phyloP scores from a whole-genome alignment of 2,113 vertebrate genomes.

The Vimba vimba region DNA sequence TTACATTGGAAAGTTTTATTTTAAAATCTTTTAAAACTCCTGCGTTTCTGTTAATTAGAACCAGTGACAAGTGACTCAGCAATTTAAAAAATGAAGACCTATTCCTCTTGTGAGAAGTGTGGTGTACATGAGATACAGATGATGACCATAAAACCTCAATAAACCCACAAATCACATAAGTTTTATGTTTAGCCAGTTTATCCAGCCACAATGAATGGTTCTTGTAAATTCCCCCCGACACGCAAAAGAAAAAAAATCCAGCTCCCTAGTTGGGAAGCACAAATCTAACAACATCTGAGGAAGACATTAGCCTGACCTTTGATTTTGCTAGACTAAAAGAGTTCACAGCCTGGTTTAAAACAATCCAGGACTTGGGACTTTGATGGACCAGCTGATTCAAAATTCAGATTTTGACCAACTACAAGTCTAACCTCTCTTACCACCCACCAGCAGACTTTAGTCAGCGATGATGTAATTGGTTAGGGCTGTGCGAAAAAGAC shows the following conservation, averaged over 20 bases:
- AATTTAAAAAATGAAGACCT: not conserved
- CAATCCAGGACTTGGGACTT: not conserved
- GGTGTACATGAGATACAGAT: slow-evolving; percentile 21
- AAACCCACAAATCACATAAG: not conserved
- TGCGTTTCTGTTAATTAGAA: not conserved
- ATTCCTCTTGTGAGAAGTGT: not conserved
- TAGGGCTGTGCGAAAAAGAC: slow-evolving; percentile 51
- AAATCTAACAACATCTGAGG: slow-evolving; percentile 24
- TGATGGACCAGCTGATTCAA: slow-evolving; percentile 16
- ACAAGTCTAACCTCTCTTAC: not conserved
- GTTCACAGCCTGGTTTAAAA: not conserved
- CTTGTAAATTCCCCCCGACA: slow-evolving; percentile 1
- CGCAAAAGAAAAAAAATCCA: not conserved
- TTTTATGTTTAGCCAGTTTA: slow-evolving; percentile 12
- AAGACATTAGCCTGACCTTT: slow-evolving; percentile 6
- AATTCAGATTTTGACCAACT: not conserved
- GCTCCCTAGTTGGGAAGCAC: not conserved
- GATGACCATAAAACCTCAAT: not conserved
- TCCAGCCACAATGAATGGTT: not conserved
- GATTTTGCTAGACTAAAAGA: not conserved
- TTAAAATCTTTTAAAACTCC: no score
- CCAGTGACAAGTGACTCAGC: slow-evolving; percentile 7
- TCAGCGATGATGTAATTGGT: slow-evolving; percentile 49
- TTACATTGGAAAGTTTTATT: not conserved
- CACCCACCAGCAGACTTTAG: not conserved